A percentile compares a stretch with the other conserved stretches of the same genome.
Conservation (phyloP, 2,113 vertebrate species). For the Ammodytes dubius region DNA sequence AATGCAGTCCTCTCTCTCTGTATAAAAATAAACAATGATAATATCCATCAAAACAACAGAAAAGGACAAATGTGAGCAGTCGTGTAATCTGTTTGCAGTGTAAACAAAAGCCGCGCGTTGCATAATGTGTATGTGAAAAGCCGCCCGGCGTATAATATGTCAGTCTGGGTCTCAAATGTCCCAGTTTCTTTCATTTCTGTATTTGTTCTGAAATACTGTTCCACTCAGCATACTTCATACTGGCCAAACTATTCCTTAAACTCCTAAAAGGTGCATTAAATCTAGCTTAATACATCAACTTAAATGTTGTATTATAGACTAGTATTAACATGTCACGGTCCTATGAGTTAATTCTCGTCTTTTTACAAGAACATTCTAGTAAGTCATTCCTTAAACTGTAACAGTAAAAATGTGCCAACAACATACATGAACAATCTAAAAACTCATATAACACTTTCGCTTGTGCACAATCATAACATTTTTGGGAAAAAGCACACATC, state of each 20-base stretch:
- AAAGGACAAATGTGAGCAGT: neutral
- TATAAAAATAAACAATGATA: conserved; percentile 13
- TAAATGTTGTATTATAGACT: too few species aligned
- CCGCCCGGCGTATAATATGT: neutral
- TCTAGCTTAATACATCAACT: too few species aligned
- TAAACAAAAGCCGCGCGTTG: neutral
- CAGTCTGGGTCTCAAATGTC: neutral
- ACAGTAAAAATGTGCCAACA: neutral
- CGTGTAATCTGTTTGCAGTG: neutral
- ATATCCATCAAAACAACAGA: neutral
- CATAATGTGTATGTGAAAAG: neutral
- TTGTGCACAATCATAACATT: neutral
- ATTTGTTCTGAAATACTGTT: neutral
- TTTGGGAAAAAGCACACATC: neutral
- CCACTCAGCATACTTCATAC: neutral
- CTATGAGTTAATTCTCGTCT: too few species aligned
- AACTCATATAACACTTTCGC: neutral
- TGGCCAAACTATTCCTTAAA: conserved; percentile 6
- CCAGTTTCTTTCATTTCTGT: neutral
- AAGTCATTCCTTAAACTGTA: neutral
- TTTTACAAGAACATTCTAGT: too few species aligned
- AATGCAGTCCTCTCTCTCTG: neutral
- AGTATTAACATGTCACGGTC: too few species aligned
- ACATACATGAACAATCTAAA: neutral
- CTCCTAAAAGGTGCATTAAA: too few species aligned